Evolutionary conservation across 2,888 invertebrate genomes (phyloP).

Genomic region (Rhodophaea formosa): DNA sequence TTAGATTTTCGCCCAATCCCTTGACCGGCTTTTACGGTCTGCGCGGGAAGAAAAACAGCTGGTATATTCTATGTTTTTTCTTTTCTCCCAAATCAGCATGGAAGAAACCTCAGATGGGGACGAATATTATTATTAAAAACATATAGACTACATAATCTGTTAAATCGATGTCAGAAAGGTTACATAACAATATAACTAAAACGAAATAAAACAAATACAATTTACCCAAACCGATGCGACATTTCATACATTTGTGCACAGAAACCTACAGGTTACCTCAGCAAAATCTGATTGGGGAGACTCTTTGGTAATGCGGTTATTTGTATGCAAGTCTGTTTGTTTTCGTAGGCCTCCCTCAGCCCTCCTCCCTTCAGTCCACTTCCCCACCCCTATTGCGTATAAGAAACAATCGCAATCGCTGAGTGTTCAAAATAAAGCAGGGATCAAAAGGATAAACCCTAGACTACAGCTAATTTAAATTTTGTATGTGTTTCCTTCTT

Average conservation of each 20-base stretch:
- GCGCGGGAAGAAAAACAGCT: no score
- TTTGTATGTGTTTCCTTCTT: no score
- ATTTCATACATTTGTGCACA: conserved; percentile 16
- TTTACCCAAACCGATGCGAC: neutral
- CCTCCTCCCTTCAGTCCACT: conserved; percentile 32
- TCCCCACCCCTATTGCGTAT: conserved; percentile 32
- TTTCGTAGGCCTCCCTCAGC: conserved; percentile 44
- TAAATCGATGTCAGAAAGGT: neutral
- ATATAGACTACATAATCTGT: no score
- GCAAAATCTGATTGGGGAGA: conserved; percentile 38
- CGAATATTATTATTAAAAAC: no score
- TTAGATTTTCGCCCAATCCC: no score
- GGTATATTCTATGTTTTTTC: no score
- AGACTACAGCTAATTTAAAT: no score
- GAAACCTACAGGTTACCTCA: conserved; percentile 27
- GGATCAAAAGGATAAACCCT: conserved; percentile 21
- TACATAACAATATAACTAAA: neutral
- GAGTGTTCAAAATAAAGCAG: conserved; percentile 11
- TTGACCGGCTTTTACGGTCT: no score
- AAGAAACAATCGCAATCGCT: conserved; percentile 34
- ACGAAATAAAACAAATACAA: neutral
- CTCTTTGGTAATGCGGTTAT: conserved; percentile 50
- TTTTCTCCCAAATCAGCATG: no score
- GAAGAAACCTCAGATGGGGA: no score
- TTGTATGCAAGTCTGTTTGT: conserved; percentile 64